phyloP scores from a whole-genome alignment of 2,113 vertebrate species.

The Camelus dromedarius region DNA sequence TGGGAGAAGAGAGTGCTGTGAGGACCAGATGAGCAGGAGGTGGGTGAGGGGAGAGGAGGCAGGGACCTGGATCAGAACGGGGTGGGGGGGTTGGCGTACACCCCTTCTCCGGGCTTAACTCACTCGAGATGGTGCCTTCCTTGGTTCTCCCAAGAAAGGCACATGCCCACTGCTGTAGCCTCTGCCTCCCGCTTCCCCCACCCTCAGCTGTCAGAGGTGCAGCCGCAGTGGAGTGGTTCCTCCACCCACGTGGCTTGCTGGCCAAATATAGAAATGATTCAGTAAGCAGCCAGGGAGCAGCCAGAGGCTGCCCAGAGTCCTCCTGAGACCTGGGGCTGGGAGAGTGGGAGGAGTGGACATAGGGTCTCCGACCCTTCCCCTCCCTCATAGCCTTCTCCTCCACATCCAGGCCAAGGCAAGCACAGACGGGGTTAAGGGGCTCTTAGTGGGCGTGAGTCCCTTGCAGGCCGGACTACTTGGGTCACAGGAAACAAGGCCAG shows the following conservation, averaged over 20 bases:
- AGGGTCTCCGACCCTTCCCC: not conserved
- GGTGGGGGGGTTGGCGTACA: accelerated
- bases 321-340: conserved; percentile 45
- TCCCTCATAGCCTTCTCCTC: no score
- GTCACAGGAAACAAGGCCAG: not conserved
- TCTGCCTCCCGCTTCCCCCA: conserved; percentile 76
- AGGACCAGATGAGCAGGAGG: conserved; percentile 6
- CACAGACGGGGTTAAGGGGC: not conserved
- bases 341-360: not conserved
- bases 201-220: conserved; percentile 75
- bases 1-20: conserved; percentile 56
- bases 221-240: conserved; percentile 62
- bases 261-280: conserved; percentile 82
- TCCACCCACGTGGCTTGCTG: conserved; percentile 73
- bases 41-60: not conserved
- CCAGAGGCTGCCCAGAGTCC: conserved; percentile 60
- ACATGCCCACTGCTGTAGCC: not conserved
- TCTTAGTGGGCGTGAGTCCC: no score
- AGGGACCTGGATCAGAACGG: not conserved
- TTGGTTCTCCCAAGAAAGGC: not conserved
- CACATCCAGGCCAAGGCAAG: not conserved
- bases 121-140: not conserved
- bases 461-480: not conserved
- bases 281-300: conserved; percentile 70
- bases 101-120: not conserved